Base-by-base conservation (phyloP, 2,113 vertebrate species). In the Barnardius zonarius region DNA sequence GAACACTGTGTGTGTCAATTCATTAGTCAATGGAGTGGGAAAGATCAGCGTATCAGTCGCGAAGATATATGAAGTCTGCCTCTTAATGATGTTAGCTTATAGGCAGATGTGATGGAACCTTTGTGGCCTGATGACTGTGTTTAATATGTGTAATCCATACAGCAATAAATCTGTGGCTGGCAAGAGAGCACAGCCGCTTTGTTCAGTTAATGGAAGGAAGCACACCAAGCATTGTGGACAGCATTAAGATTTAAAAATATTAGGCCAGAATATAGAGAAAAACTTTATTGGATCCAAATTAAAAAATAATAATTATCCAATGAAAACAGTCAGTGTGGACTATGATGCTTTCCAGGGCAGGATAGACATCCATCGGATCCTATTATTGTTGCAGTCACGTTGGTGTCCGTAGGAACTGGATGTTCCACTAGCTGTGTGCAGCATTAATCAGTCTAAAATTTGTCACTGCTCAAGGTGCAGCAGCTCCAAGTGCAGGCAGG, bases 41-140 rank as follows among this genome's bases (percentile, higher is more conserved):
- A 93, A 94, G 80, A 97, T 81, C 90, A 95, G 77, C 37, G 0
- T 46, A 95, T 96, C 92, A 69, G 61, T 96, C 93, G 95, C 68
- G 84, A 95, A 97, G 96, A 97, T 95, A 91, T 74, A 96, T 95
- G 94, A 91, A 96, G 78, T 94, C 78, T 96, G 64, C 77, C 52
- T 94, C 69, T 97, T 97, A 96, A 97, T 91, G 88, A 93, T 97
- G 94, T 86, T 97, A 92, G 82, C 85, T 97, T 7, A 35, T 93
- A 96, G 94, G 86, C 92, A 96, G 94, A 31, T 84, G 90, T 76
- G 92, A 96, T 94, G 92, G 79, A 92, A 93, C 68, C 81, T 95
- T 87, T 92, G 72, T 96, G 83, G 93, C 81, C 85, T 93, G 94
- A 95, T 74, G 68, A 57, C 75, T 95, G 76, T 96, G 83, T 95